Conservation (phyloP, 2,113 vertebrate species). For the Astur gentilis region DNA sequence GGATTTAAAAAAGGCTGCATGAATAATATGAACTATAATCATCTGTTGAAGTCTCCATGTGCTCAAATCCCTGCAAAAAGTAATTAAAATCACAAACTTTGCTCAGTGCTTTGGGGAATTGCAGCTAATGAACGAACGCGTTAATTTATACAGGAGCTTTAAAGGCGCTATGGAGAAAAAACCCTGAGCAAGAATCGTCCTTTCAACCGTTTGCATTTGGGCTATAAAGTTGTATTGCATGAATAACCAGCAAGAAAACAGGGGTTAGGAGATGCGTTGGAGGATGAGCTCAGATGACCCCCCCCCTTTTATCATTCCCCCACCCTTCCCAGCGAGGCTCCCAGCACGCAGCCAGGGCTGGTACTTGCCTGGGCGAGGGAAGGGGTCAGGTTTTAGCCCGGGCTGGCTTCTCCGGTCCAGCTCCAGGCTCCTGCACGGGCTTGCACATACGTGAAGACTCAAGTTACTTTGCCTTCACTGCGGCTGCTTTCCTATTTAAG, state of each 20-base stretch:
- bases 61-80: constrained; percentile 26
- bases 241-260: background rate
- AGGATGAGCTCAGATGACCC: background rate
- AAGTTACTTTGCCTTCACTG: background rate
- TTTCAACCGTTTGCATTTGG: background rate
- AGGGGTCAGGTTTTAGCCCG: accelerated
- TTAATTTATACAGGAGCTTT: constrained; percentile 8
- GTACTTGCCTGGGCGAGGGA: background rate
- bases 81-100: constrained; percentile 62
- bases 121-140: background rate
- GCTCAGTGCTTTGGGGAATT: background rate
- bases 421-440: background rate
- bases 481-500: background rate
- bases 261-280: background rate
- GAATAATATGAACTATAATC: constrained; percentile 28
- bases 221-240: background rate
- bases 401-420: background rate
- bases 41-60: background rate
- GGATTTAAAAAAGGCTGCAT: constrained; percentile 30
- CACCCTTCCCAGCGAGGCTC: background rate
- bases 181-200: background rate
- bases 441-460: background rate
- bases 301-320: background rate
- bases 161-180: background rate
- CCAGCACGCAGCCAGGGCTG: background rate